Evolutionary conservation across 2,113 vertebrate genomes (phyloP).

Genomic region (Poicephalus meyeri): DNA sequence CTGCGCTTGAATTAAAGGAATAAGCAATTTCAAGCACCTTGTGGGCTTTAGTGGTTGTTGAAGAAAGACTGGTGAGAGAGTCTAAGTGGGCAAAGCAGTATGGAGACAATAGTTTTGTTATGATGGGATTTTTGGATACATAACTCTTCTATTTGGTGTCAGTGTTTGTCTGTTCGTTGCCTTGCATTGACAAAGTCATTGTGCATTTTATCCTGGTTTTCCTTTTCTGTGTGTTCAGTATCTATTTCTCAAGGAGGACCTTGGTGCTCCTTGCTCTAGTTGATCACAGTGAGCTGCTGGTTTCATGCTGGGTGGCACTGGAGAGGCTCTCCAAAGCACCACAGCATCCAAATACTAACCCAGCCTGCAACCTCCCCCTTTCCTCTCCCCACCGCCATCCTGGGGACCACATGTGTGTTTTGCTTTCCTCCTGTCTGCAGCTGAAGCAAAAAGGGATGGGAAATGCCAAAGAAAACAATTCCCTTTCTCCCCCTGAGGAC

Average conservation of each 20-base stretch:
- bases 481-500: neutral
- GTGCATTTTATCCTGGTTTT: neutral
- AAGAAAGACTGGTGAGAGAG: neutral
- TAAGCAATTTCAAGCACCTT: neutral
- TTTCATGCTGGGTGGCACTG: neutral
- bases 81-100: neutral
- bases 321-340: neutral
- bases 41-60: neutral
- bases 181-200: neutral
- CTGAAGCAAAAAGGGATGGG: conserved; percentile 18
- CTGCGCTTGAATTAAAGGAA: neutral
- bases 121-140: neutral
- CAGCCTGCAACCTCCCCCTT: neutral
- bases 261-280: neutral
- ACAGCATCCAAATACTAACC: fast-evolving
- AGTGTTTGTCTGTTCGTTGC: neutral
- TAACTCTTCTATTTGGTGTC: neutral
- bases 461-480: conserved; percentile 44
- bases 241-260: neutral
- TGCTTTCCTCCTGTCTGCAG: conserved; percentile 44
- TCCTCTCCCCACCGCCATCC: neutral
- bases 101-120: neutral
- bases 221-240: neutral
- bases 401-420: conserved; percentile 3
- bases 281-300: neutral